Evolutionary conservation across 2,888 invertebrate genomes (phyloP).

Genomic region (Acrobeloides nanus): DNA sequence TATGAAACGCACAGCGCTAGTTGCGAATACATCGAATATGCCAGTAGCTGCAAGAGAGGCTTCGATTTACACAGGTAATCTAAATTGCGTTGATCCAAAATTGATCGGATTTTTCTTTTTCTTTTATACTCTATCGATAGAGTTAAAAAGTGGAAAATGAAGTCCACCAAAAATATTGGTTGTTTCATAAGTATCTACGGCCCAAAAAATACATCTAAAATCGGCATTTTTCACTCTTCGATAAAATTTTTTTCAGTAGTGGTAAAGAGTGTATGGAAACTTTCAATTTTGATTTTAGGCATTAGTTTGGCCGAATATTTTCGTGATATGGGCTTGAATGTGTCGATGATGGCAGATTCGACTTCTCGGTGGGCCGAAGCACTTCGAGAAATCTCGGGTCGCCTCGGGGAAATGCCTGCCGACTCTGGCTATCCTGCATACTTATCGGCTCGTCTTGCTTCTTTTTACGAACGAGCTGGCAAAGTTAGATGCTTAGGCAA

Average conservation of each 20-base stretch:
- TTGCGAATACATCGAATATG: slow-evolving; percentile 99
- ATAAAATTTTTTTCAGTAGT: too few species aligned
- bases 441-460: slow-evolving; percentile 89
- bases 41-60: slow-evolving; percentile 98
- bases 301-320: slow-evolving; percentile 79
- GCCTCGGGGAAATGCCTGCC: slow-evolving; percentile 99
- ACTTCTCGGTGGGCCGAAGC: slow-evolving; percentile 99
- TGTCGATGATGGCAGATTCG: slow-evolving; percentile 99
- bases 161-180: too few species aligned
- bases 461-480: slow-evolving; percentile 98
- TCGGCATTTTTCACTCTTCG: too few species aligned
- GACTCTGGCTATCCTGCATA: slow-evolving; percentile 94
- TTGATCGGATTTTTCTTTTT: too few species aligned
- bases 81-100: too few species aligned
- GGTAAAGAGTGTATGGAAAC: too few species aligned
- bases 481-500: slow-evolving; percentile 73
- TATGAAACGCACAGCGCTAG: slow-evolving; percentile 95
- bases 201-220: too few species aligned
- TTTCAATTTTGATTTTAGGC: not conserved
- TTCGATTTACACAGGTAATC: slow-evolving; percentile 81
- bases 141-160: too few species aligned
- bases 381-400: slow-evolving; percentile 92
- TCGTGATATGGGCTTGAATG: slow-evolving; percentile 90
- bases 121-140: too few species aligned
- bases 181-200: too few species aligned